Evolutionary conservation across 2,888 invertebrate species (phyloP).

Genomic region (Stenotaenia linearis): DNA sequence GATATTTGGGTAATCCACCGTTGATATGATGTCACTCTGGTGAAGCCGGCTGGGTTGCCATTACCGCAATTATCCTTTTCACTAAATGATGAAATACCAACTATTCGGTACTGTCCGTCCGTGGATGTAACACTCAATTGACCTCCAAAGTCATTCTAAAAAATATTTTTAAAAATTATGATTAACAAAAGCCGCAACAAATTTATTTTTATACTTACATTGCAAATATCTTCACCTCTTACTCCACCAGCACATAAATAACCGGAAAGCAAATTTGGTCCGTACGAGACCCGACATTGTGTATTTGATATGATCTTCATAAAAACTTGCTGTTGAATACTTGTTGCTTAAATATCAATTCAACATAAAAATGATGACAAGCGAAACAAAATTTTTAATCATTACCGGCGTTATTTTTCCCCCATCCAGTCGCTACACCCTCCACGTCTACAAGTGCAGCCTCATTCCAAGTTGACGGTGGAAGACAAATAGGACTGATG

Average conservation of each 20-base stretch:
- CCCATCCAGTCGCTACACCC: conserved; percentile 27
- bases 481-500: conserved; percentile 28
- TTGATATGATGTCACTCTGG: not conserved
- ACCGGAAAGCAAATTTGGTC: not conserved
- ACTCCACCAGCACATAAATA: not conserved
- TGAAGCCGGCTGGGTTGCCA: conserved; percentile 13
- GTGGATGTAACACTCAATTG: not conserved
- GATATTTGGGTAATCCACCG: not conserved
- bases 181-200: not conserved
- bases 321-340: not conserved
- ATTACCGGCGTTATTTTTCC: not conserved
- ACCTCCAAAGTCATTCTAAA: conserved; percentile 13
- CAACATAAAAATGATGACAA: no score
- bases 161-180: not conserved
- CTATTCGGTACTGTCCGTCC: not conserved
- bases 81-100: conserved; percentile 13
- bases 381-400: not conserved
- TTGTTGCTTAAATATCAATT: not conserved
- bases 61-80: not conserved
- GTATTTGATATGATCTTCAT: not conserved
- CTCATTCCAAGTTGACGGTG: not conserved
- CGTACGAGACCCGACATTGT: not conserved
- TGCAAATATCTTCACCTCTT: not conserved
- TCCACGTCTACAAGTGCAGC: not conserved
- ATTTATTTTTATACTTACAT: not conserved